phyloP scores from a whole-genome alignment of 2,888 invertebrate species.

The Phania funesta region DNA sequence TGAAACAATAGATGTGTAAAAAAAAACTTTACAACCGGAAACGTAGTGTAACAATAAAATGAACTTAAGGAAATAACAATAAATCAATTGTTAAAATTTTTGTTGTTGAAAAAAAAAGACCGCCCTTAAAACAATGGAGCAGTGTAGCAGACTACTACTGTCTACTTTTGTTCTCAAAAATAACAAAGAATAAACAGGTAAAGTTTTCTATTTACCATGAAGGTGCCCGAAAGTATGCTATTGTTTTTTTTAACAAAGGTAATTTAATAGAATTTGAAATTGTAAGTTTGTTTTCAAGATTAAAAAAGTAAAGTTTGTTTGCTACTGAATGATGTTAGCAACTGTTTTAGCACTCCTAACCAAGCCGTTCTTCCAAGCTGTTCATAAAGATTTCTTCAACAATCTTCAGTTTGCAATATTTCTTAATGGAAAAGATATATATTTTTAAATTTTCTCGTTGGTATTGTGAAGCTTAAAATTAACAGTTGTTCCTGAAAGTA shows the following conservation, averaged over 20 bases:
- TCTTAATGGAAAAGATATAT: no score
- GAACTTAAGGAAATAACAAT: slow-evolving; percentile 56
- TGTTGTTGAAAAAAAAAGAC: not conserved
- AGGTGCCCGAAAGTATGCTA: slow-evolving; percentile 16
- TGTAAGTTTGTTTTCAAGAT: not conserved
- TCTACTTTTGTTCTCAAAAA: not conserved
- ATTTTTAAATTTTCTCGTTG: no score
- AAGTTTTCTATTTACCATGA: not conserved
- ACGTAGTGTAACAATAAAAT: slow-evolving; percentile 49
- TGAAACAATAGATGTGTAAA: slow-evolving; percentile 14
- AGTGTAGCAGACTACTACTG: not conserved
- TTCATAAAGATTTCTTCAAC: no score
- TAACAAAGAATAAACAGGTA: slow-evolving; percentile 1
- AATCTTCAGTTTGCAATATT: no score
- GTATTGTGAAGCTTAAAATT: no score
- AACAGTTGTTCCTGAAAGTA: no score
- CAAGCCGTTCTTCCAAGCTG: no score
- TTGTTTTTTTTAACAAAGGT: slow-evolving; percentile 15
- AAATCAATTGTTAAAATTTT: slow-evolving; percentile 57
- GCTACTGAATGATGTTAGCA: no score
- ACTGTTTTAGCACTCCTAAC: no score
- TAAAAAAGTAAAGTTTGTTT: not conserved
- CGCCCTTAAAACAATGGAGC: not conserved
- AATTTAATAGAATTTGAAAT: slow-evolving; percentile 25
- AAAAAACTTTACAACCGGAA: slow-evolving; percentile 48